Base-by-base conservation (phyloP, 2,797 vertebrate species). In the Babyrousa celebensis region DNA sequence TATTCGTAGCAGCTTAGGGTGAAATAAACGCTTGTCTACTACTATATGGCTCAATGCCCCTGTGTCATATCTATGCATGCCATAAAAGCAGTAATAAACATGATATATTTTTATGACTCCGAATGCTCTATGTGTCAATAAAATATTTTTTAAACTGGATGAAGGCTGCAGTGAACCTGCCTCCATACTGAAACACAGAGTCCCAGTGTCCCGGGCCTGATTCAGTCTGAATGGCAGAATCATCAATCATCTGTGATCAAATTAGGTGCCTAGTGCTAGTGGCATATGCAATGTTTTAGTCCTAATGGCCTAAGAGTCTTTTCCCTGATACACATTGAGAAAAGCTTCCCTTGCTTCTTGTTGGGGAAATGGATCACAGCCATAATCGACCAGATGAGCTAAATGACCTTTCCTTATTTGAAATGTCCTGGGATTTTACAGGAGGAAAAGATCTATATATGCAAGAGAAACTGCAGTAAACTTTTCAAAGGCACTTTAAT, bases 71-170 rank as follows among this genome's bases (percentile, higher is more conserved):
- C 97, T 98, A 90, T 97, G 90, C 89, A 72, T 86, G 77, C 90
- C 95, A 94, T 98, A 98, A 94, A 98, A 97, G n/a, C 70, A 94
- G 90, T 96, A 89, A 98, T 98, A 98, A 98, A 97, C 78, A 96
- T 98, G 98, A 97, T 97, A 83, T 96, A 97, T 98, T 98, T 98
- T 98, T 98, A 98, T 97, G 98, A 68, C 96, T 79, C 74, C 79
- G 96, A 98, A 97, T 95, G 83, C 96, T 98, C 89, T 85, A 3
- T 72, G 67, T 97, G 95, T 97, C 97, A 96, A 92, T 97, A 97
- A 97, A 85, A 78, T 95, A 88, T 97, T 96, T 98, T 95, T 98
- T 97, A 95, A 97, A 43, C 72, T 96, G 80, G 60, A 96, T 97
- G 62, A 97, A 25, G 67, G 12, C 87, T 97, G 62, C 86, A 93